phyloP scores from a whole-genome alignment of 2,888 invertebrate species.

The Platycnemis pennipes region DNA sequence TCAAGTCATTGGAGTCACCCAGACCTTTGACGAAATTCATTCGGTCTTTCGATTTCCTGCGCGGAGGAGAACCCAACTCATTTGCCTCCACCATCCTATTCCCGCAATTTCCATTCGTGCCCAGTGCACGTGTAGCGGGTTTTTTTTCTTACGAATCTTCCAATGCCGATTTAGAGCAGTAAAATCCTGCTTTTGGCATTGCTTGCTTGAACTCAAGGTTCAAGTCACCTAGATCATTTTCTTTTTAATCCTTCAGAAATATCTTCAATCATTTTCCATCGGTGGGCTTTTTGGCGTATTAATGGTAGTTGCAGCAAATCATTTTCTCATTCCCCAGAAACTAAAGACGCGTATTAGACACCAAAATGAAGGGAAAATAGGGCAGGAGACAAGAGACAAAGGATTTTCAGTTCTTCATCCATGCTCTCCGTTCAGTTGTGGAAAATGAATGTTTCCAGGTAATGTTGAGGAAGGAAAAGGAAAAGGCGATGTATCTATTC shows the following conservation, averaged over 20 bases:
- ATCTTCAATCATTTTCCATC: neutral
- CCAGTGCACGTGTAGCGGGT: neutral
- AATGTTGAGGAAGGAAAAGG: neutral
- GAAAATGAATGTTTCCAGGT: neutral
- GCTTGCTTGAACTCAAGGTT: neutral
- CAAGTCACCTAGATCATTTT: neutral
- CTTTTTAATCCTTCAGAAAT: neutral
- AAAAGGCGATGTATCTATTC: too few relatives aligned
- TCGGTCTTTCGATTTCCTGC: conserved; percentile 45
- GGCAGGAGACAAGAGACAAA: neutral
- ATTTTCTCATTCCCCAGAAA: neutral
- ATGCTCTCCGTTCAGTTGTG: neutral
- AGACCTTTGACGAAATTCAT: conserved; percentile 44
- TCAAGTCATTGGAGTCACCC: conserved; percentile 17
- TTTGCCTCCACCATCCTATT: neutral
- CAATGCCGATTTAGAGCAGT: neutral
- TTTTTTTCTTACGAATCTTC: neutral
- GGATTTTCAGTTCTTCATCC: neutral
- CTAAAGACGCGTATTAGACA: neutral
- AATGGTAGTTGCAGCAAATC: neutral
- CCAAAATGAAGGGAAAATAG: neutral
- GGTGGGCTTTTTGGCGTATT: neutral
- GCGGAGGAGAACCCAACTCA: neutral
- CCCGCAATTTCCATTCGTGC: neutral
- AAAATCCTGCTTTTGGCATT: neutral